phyloP scores from a whole-genome alignment of 1,140 invertebrate genomes.

The Vanessa tameamea region DNA sequence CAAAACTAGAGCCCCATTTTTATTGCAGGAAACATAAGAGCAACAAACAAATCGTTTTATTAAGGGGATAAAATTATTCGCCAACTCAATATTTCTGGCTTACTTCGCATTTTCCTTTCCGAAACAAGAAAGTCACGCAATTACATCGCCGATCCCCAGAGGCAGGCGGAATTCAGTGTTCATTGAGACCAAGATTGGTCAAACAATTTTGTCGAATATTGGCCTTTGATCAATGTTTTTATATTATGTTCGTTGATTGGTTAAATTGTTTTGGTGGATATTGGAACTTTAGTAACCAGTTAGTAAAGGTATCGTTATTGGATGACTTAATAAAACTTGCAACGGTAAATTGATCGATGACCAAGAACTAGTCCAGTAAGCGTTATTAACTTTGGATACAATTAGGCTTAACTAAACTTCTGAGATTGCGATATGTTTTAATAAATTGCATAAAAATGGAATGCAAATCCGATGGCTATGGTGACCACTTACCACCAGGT shows the following conservation, averaged over 20 bases:
- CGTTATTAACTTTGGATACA: too few relatives aligned
- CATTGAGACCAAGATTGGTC: slow-evolving; percentile 8
- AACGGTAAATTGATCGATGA: too few relatives aligned
- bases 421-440: too few relatives aligned
- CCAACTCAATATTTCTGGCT: slow-evolving; percentile 24
- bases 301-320: not conserved
- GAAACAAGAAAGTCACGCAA: slow-evolving; percentile 21
- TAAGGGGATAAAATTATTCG: slow-evolving; percentile 24
- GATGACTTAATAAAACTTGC: too few relatives aligned
- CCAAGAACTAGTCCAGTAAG: too few relatives aligned
- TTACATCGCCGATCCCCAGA: slow-evolving; percentile 14
- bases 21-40: slow-evolving; percentile 9
- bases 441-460: too few relatives aligned
- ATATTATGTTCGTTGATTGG: not conserved
- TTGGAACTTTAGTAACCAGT: not conserved
- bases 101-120: slow-evolving; percentile 6
- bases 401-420: too few relatives aligned
- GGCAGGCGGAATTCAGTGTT: slow-evolving; percentile 1
- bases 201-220: slow-evolving; percentile 10
- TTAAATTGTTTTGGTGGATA: not conserved
- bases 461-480: too few relatives aligned
- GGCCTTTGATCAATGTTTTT: slow-evolving; percentile 6
- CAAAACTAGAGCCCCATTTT: not conserved
- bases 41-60: slow-evolving; percentile 22
- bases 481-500: too few relatives aligned